Conservation (phyloP, 2,797 vertebrate genomes). For the Manis crassicaudata region DNA sequence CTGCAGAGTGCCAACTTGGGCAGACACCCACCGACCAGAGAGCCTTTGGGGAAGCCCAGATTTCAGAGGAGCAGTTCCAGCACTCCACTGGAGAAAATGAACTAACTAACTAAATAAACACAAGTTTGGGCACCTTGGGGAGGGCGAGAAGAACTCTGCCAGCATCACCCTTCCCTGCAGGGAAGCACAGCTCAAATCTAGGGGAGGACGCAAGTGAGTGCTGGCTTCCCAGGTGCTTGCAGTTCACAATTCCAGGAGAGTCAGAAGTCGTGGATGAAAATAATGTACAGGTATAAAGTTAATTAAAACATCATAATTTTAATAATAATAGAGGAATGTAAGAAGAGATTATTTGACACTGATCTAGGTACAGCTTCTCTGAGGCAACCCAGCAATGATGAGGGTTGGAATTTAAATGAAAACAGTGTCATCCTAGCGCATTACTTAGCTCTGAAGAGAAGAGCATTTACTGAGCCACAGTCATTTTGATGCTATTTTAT, state of each 20-base stretch:
- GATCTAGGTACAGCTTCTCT: neutral
- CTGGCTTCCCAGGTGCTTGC: too few relatives aligned
- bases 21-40: accelerated
- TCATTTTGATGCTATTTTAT: neutral
- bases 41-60: neutral
- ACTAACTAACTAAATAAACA: neutral
- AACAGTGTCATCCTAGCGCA: neutral
- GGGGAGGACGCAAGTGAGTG: neutral
- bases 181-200: neutral
- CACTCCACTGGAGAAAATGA: neutral
- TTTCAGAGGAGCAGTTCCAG: neutral
- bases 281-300: neutral
- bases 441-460: neutral
- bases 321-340: neutral
- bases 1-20: neutral
- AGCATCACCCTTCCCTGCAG: neutral
- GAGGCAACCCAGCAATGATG: neutral
- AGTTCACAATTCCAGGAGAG: neutral
- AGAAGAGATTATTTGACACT: neutral
- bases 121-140: too few relatives aligned
- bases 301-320: neutral
- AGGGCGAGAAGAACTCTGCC: neutral
- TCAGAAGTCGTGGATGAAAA: neutral
- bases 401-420: neutral
- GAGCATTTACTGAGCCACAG: neutral